Evolutionary conservation across 1,140 invertebrate genomes (phyloP), one percentile per base, ranked within the genome.

Genomic region (Batillaria attramentaria): DNA sequence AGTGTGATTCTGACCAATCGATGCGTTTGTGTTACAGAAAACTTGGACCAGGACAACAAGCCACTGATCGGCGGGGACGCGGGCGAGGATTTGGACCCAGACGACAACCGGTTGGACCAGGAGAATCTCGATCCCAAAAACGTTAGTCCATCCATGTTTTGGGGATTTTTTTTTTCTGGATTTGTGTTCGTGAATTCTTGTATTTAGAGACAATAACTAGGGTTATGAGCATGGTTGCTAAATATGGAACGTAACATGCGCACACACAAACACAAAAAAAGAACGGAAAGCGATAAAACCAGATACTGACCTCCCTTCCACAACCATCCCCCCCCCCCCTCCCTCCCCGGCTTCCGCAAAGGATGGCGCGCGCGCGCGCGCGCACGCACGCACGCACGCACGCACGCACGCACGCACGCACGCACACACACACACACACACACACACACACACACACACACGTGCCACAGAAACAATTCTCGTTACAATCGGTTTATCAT

Each of bases 51-150:
- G 31, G 72, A 74, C 46, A 35, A 74, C 72, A 74, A 60, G 35
- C 72, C 72, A 24, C 54, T 74, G 50, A 74, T 74, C 24, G 50
- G 50, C 31, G 43, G 46, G 46, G 66, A 69, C 28, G 66, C 66
- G 28, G 66, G 37, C 20, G 72, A 39, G n/a, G 46, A 50, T 35
- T 28, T 50, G 31, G 60, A 54, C 43, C 42, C 41, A 4, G 72
- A 74, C 28, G 20, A 41, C 43, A 31, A 28, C 46, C 41, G 39
- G 46, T 33, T 60, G 35, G 72, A 74, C 50, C 72, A 74, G 24
- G 72, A 74, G 43, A 74, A 74, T 35, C 8, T 74, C 46, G 33
- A 57, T 28, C 72, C 72, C 46, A 60, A 39, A 43, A 60, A 57
- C 24, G 72, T 74, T n/a, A 39, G 72, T 74, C n/a, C n/a, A n/a